Evolutionary conservation across 2,888 invertebrate genomes (phyloP).

Genomic region (Cosmopolites sordidus): DNA sequence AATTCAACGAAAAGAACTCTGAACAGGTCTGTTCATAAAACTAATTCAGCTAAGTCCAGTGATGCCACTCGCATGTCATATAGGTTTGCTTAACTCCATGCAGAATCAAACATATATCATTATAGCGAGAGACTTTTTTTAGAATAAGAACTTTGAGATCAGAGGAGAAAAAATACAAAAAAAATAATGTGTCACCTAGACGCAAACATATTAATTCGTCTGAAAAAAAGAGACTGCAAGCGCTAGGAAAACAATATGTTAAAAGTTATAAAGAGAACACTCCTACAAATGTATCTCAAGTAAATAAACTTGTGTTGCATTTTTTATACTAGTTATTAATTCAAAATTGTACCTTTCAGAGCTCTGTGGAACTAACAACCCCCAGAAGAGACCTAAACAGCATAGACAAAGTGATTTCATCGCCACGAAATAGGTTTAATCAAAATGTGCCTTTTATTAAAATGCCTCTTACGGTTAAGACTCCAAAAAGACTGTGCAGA

Average conservation of each 20-base stretch:
- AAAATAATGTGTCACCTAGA: slow-evolving; percentile 39
- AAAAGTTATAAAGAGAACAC: slow-evolving; percentile 22
- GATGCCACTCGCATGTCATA: slow-evolving; percentile 18
- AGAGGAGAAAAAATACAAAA: slow-evolving; percentile 38
- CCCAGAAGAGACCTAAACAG: slow-evolving; percentile 19
- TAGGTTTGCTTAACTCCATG: slow-evolving; percentile 19
- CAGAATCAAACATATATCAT: slow-evolving; percentile 19
- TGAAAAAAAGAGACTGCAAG: slow-evolving; percentile 33
- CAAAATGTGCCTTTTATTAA: slow-evolving; percentile 55
- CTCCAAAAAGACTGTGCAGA: slow-evolving; percentile 54
- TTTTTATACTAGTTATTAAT: no score
- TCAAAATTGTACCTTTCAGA: slow-evolving; percentile 10
- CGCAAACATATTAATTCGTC: slow-evolving; percentile 31
- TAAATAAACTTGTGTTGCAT: no score
- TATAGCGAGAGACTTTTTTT: slow-evolving; percentile 16
- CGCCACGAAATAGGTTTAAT: slow-evolving; percentile 17
- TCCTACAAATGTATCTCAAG: slow-evolving; percentile 6
- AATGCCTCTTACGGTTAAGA: slow-evolving; percentile 54
- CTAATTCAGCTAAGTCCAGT: slow-evolving; percentile 13
- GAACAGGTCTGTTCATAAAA: slow-evolving; percentile 24
- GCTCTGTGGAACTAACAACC: slow-evolving; percentile 8
- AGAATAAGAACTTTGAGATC: slow-evolving; percentile 33
- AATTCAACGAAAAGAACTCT: slow-evolving; percentile 16
- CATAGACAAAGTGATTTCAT: slow-evolving; percentile 19
- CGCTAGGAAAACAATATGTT: slow-evolving; percentile 31